Base-by-base conservation (phyloP, 2,113 vertebrate species). In the Mesocricetus auratus region DNA sequence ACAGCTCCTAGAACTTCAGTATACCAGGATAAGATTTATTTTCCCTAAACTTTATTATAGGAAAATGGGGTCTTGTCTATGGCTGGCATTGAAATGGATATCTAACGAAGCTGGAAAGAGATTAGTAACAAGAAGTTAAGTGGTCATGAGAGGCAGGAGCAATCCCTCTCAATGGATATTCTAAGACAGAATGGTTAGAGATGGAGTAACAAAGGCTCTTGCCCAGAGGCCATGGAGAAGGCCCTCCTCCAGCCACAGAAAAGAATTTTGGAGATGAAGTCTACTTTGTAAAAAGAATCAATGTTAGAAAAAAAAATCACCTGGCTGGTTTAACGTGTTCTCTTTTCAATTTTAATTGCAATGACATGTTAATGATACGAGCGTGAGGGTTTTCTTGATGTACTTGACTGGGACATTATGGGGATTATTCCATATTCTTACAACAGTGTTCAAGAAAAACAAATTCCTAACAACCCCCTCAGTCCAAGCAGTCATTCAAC, bases 261-360 rank as follows among this genome's bases (percentile, higher is more conserved):
- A 0, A 75, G 74, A 56, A 42, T 36, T 69, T 29, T 56, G 71
- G 45, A 86, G n/a, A 45, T 47, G 24, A 66, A 39, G 12, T 73
- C 33, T 60, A 31, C 19, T 88, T 73, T 77, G 36, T 24, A 24
- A 71, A 71, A 73, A 64, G 74, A 77, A 22, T 62, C 42, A 9
- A 10, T 4, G 7, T 15, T 60, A 60, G 53, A 26, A 39, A 77
- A 22, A 22, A 26, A 22, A 39, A 73, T 45, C 21, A 89, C 73
- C 68, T 66, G 78, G n/a, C 21, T 62, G 39, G 24, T 42, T 92
- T 92, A 42, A 56, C 15, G 3, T 45, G 60, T 64, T 75, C 86
- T 56, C 69, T 71, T 86, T 94, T 85, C 53, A 31, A 47, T 86
- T 92, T 92, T 71, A 78, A 69, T 81, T 86, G 73, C 77, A 78